A percentile compares a stretch with the other conserved stretches of the same genome.
Conservation (phyloP, 1,140 invertebrate genomes). For the Rhopalosiphum padi region DNA sequence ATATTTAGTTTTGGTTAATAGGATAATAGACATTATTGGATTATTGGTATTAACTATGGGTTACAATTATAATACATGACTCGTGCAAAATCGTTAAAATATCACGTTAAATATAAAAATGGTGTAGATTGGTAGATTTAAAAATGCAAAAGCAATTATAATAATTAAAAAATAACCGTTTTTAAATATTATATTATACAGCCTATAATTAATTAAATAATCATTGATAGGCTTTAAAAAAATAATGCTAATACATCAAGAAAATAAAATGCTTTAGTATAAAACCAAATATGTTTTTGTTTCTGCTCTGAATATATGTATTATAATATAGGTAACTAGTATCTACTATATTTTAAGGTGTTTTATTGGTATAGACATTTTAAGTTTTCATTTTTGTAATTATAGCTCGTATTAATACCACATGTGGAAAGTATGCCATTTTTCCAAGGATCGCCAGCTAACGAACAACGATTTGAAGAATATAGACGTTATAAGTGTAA, state of each 20-base stretch:
- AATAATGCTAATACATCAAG: neutral
- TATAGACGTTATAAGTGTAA: slow-evolving; percentile 84
- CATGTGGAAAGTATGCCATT: slow-evolving; percentile 83
- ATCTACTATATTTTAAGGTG: neutral
- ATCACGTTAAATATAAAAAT: neutral
- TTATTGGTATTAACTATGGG: neutral
- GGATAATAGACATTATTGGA: neutral
- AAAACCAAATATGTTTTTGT: neutral
- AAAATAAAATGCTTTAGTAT: neutral
- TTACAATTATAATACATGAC: neutral
- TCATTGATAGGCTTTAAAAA: too few relatives aligned
- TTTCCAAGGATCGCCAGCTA: slow-evolving; percentile 71
- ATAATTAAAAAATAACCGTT: neutral
- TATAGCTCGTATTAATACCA: slow-evolving; percentile 81
- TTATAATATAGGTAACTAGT: too few relatives aligned
- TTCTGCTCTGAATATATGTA: neutral
- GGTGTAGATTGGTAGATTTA: neutral
- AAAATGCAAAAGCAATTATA: neutral
- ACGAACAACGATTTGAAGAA: slow-evolving; percentile 72
- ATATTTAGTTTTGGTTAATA: neutral
- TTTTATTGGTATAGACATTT: neutral
- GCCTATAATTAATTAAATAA: neutral
- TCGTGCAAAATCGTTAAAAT: neutral
- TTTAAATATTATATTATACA: neutral
- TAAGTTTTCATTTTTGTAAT: slow-evolving; percentile 25